phyloP scores from a whole-genome alignment of 2,888 invertebrate genomes.

The Trichopria drosophilae region DNA sequence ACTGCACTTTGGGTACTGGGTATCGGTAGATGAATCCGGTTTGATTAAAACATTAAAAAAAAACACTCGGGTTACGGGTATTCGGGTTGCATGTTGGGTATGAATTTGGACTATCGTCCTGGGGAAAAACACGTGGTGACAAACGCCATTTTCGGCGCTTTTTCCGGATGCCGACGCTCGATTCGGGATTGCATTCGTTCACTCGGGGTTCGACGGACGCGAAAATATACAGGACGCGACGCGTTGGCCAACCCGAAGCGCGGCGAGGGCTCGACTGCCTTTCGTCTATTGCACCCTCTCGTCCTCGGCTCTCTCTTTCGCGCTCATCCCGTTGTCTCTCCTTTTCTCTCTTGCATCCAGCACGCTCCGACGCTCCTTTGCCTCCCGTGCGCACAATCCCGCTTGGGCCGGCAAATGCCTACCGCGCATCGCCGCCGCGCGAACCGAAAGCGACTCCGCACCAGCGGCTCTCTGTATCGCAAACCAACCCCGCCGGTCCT shows the following conservation, averaged over 20 bases:
- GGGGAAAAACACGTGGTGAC: no score
- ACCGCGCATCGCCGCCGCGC: not conserved
- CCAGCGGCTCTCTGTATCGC: conserved; percentile 11
- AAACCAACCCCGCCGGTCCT: conserved; percentile 2
- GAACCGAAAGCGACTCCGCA: conserved; percentile 9
- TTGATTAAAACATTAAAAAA: no score
- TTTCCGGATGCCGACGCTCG: no score
- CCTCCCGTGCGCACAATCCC: conserved; percentile 8
- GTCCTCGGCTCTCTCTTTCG: conserved; percentile 12
- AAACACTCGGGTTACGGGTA: no score
- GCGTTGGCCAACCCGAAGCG: conserved; percentile 44
- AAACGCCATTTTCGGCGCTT: no score
- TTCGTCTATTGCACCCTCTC: conserved; percentile 25
- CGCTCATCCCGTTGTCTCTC: conserved; percentile 15
- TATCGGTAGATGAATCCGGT: no score
- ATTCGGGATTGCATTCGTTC: no score
- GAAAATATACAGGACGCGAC: conserved; percentile 16
- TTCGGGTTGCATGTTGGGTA: no score
- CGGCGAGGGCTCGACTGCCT: conserved; percentile 52
- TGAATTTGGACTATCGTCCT: no score
- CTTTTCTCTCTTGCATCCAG: not conserved
- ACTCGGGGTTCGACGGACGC: no score
- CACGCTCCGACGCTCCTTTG: not conserved
- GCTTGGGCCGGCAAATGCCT: not conserved
- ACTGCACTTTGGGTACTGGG: no score